Evolutionary conservation across 2,113 vertebrate genomes (phyloP).

Genomic region (Colossoma macropomum): DNA sequence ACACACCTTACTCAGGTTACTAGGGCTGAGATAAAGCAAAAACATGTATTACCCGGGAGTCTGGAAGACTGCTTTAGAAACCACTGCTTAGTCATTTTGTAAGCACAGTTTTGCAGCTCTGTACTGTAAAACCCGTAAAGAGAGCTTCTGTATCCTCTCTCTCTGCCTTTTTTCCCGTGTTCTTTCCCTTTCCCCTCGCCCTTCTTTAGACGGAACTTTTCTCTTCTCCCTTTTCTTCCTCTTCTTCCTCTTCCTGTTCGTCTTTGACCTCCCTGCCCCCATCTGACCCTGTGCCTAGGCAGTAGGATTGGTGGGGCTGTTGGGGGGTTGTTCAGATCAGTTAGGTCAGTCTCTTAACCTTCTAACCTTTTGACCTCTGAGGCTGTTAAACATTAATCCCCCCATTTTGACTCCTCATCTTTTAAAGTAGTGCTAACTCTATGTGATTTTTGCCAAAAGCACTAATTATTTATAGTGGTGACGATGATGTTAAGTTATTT

Average conservation of each 20-base stretch:
- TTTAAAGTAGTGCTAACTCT: not conserved
- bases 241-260: conserved; percentile 61
- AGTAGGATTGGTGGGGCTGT: conserved; percentile 62
- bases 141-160: conserved; percentile 74
- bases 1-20: not conserved
- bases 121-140: conserved; percentile 61
- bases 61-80: too few relatives aligned
- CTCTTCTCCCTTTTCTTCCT: conserved; percentile 67
- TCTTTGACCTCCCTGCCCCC: conserved; percentile 65
- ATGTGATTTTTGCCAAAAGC: conserved; percentile 37
- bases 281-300: conserved; percentile 68
- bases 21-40: not conserved
- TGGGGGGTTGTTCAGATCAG: conserved; percentile 57
- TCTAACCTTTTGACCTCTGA: conserved; percentile 43
- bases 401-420: conserved; percentile 39
- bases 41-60: not conserved
- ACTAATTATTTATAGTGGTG: not conserved
- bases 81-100: not conserved
- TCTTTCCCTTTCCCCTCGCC: conserved; percentile 54
- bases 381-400: conserved; percentile 23
- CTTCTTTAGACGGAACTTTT: conserved; percentile 69
- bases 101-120: conserved; percentile 11
- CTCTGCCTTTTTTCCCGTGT: conserved; percentile 41
- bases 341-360: conserved; percentile 60
- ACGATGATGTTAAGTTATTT: not conserved